Percentiles rank a stretch among this genome's conserved stretches.
Conservation (phyloP, 1,140 invertebrate species). For the Oncopodura yosiiana region DNA sequence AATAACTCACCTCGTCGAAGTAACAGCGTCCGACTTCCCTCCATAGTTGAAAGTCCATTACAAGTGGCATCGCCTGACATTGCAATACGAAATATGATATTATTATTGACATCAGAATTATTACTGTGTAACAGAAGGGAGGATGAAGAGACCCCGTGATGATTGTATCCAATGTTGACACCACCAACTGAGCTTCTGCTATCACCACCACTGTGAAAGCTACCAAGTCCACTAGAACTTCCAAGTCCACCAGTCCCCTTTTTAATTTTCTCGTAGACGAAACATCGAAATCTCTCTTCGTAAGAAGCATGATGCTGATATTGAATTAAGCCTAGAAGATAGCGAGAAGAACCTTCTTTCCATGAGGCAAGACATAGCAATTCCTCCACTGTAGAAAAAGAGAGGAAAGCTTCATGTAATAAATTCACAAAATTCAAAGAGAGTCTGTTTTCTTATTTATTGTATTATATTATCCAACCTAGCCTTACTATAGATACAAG, state of each 20-base stretch:
- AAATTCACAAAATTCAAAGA: no score
- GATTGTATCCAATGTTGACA: background rate
- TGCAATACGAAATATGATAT: constrained; percentile 55
- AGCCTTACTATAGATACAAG: background rate
- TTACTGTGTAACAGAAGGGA: no score
- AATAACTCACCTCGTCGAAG: constrained; percentile 52
- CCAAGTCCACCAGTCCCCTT: constrained; percentile 1
- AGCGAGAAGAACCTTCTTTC: constrained; percentile 45
- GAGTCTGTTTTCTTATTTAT: no score
- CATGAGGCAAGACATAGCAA: constrained; percentile 43
- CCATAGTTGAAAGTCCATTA: constrained; percentile 63
- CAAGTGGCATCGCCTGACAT: constrained; percentile 81
- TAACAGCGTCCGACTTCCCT: constrained; percentile 63
- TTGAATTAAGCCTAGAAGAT: constrained; percentile 43
- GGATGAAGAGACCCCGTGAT: background rate
- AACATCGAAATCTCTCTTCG: constrained; percentile 83
- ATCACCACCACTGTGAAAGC: no score
- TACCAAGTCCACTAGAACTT: background rate
- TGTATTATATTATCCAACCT: no score
- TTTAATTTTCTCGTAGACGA: constrained; percentile 69
- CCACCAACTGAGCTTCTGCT: background rate
- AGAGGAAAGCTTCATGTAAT: no score
- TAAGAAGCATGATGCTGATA: constrained; percentile 61
- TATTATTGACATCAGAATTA: constrained; percentile 10
- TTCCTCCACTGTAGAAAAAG: constrained; percentile 40